A percentile compares a stretch with the other conserved stretches of the same genome.
These are phyloP conservation scores for Drosophila chauvacae DNA, from an alignment of 1,140 invertebrate species.

Conservation along the genomic window DNA sequence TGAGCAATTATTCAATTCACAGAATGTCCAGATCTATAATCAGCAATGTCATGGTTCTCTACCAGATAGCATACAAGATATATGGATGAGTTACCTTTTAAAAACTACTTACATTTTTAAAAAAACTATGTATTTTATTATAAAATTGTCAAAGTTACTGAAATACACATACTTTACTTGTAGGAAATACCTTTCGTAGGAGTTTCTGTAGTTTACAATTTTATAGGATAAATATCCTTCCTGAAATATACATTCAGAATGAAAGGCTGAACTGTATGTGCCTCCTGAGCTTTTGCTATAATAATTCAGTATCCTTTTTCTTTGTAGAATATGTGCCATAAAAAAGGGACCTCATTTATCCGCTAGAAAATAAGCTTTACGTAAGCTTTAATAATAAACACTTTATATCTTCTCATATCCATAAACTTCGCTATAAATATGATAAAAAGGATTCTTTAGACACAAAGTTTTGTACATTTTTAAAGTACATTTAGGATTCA, in stretches of 20 bases:
- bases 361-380: slow-evolving; percentile 2
- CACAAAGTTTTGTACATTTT: background rate
- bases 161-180: background rate
- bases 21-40: slow-evolving; percentile 42
- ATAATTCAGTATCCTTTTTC: background rate
- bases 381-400: background rate
- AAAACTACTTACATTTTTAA: background rate
- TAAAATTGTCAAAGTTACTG: background rate
- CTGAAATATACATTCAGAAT: background rate
- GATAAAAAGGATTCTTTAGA: background rate
- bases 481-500: background rate
- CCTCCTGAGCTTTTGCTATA: background rate
- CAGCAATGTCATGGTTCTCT: slow-evolving; percentile 53
- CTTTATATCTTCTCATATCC: no score
- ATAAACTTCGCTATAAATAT: background rate
- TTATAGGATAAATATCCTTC: background rate
- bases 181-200: background rate
- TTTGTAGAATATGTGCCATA: background rate
- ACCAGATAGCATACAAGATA: slow-evolving; percentile 68
- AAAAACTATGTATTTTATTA: background rate
- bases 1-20: slow-evolving; percentile 23
- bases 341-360: background rate
- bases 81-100: slow-evolving; percentile 25
- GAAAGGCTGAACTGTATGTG: background rate
- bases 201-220: background rate